Conservation (phyloP, 2,113 vertebrate genomes). For the Xerus inauris region DNA sequence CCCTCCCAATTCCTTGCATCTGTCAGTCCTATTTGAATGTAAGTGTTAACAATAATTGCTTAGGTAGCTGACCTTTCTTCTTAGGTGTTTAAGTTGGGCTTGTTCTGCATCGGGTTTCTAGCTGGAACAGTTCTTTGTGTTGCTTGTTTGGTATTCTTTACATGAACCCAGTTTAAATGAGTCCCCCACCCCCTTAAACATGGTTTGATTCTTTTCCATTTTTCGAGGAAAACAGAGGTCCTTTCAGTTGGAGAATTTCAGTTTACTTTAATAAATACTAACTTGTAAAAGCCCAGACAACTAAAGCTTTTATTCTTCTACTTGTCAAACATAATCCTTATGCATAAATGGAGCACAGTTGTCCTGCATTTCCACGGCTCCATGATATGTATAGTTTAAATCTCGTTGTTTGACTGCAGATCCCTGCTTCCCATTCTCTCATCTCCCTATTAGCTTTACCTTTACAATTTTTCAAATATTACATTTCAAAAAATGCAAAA, state of each 20-base stretch:
- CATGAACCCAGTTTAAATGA: neutral
- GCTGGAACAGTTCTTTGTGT: neutral
- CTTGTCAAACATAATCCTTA: neutral
- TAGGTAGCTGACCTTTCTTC: neutral
- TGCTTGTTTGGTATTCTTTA: neutral
- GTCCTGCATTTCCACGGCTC: neutral
- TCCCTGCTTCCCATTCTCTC: neutral
- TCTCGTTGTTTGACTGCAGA: neutral
- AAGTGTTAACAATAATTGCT: neutral
- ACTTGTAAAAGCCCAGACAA: neutral
- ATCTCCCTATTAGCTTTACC: neutral
- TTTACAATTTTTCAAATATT: neutral
- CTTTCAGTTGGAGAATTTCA: neutral
- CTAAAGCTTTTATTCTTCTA: neutral
- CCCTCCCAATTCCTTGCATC: rapidly evolving
- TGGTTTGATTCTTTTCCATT: neutral
- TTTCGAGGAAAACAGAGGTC: neutral
- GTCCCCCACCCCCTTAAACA: neutral
- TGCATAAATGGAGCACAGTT: neutral
- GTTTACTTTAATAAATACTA: neutral
- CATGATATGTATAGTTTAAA: rapidly evolving
- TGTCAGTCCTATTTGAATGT: rapidly evolving
- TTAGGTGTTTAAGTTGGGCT: neutral
- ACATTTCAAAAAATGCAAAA: neutral
- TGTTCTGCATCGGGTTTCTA: neutral